A percentile compares a stretch with the other conserved stretches of the same genome.
Evolutionary conservation across 2,113 vertebrate genomes (phyloP).

Genomic region (Triplophysa dalaica): DNA sequence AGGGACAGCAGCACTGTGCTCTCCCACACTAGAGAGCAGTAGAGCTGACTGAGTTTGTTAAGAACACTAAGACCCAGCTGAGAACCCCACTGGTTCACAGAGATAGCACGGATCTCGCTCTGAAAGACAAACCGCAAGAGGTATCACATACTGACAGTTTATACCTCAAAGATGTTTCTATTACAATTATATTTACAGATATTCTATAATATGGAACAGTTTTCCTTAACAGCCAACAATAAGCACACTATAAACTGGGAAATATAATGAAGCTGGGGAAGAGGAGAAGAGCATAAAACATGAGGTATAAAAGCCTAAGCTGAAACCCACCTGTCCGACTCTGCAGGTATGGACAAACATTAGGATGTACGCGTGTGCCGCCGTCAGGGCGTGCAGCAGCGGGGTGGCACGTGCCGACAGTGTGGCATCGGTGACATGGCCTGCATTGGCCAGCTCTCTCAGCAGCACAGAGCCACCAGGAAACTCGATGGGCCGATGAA

Average conservation of each 20-base stretch:
- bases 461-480: conserved; percentile 92
- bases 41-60: conserved; percentile 92
- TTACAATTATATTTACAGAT: neutral
- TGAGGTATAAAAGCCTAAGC: neutral
- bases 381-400: conserved; percentile 88
- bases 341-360: conserved; percentile 97
- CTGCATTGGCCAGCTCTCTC: conserved; percentile 87
- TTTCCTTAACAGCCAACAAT: too few species aligned
- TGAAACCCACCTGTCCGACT: conserved; percentile 84
- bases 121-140: conserved; percentile 59
- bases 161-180: neutral
- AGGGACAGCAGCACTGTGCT: conserved; percentile 94
- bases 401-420: conserved; percentile 92
- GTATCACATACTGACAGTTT: neutral
- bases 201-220: too few species aligned
- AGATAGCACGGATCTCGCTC: conserved; percentile 95
- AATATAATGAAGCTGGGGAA: neutral
- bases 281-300: neutral
- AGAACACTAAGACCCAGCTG: conserved; percentile 89
- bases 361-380: conserved; percentile 96
- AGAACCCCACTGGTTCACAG: conserved; percentile 95
- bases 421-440: conserved; percentile 87
- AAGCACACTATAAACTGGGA: neutral
- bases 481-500: conserved; percentile 91
- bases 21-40: conserved; percentile 95